phyloP scores from a whole-genome alignment of 2,797 vertebrate genomes.

The Crypturellus tataupa region DNA sequence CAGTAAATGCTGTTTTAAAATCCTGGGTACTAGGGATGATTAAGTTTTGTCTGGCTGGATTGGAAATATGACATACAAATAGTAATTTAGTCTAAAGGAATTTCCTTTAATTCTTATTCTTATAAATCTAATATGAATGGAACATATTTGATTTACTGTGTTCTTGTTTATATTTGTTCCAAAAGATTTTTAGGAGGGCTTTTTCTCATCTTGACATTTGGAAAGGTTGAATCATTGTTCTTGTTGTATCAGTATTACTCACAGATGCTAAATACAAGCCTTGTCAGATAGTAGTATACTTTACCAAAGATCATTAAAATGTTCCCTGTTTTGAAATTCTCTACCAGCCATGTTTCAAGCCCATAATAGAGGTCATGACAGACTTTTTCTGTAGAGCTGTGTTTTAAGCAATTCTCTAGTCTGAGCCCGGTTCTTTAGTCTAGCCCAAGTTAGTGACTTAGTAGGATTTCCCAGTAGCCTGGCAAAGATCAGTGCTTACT shows the following conservation, averaged over 20 bases:
- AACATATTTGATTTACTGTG: not conserved
- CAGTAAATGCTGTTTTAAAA: not conserved
- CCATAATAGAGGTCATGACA: rapidly evolving
- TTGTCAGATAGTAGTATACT: not conserved
- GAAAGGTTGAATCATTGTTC: not conserved
- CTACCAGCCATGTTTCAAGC: not conserved
- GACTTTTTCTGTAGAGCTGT: not conserved
- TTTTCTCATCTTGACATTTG: not conserved
- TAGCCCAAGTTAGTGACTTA: not conserved
- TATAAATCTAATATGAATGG: not conserved
- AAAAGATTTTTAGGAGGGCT: not conserved
- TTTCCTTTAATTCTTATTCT: not conserved
- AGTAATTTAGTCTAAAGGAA: not conserved
- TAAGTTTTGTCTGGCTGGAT: not conserved
- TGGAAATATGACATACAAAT: not conserved
- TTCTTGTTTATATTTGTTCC: not conserved
- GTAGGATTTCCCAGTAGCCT: not conserved
- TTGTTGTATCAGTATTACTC: not conserved
- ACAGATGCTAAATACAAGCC: not conserved
- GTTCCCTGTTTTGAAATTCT: not conserved
- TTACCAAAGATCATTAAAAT: not conserved
- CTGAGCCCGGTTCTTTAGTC: not conserved
- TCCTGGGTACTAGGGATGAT: not conserved
- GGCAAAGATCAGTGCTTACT: not conserved
- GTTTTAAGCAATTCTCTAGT: not conserved